A percentile compares a stretch with the other conserved stretches of the same genome.
phyloP scores from a whole-genome alignment of 2,888 invertebrate species.

The Cerceris ruficornis region DNA sequence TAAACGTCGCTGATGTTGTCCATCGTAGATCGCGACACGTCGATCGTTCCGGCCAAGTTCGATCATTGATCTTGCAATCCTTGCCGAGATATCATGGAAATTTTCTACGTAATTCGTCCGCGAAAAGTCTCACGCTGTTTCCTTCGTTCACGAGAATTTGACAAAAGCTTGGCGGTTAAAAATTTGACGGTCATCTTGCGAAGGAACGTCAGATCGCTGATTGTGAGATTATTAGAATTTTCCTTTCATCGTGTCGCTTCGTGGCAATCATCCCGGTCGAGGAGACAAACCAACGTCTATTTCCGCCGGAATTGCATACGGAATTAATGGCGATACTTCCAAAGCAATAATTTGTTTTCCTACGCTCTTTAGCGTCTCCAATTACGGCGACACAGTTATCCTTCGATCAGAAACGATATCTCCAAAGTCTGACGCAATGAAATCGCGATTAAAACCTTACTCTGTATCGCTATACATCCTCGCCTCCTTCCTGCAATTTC shows the following conservation, averaged over 20 bases:
- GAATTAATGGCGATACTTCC: too few relatives aligned
- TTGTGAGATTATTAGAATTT: too few relatives aligned
- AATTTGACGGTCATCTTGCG: conserved; percentile 28
- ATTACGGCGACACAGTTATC: conserved; percentile 15
- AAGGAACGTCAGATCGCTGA: too few relatives aligned
- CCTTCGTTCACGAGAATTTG: conserved; percentile 31
- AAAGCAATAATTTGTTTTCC: conserved; percentile 13
- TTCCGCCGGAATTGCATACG: too few relatives aligned
- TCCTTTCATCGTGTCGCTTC: too few relatives aligned
- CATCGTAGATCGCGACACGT: conserved; percentile 53
- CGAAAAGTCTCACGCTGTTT: conserved; percentile 18
- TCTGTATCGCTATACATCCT: background rate
- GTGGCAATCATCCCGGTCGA: too few relatives aligned
- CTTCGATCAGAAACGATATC: conserved; percentile 23
- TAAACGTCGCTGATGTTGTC: conserved; percentile 63
- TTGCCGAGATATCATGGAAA: conserved; percentile 6
- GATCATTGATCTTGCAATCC: background rate
- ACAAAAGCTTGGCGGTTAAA: conserved; percentile 26
- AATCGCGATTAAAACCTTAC: conserved; percentile 11
- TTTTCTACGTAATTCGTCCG: conserved; percentile 36
- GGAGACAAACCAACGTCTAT: too few relatives aligned
- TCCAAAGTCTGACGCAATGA: conserved; percentile 21
- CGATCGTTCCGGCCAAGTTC: conserved; percentile 12
- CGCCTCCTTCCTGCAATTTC: background rate
- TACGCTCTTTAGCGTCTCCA: conserved; percentile 1